Evolutionary conservation across 2,888 invertebrate genomes (phyloP).

Genomic region (Drosophila nr. fundita): DNA sequence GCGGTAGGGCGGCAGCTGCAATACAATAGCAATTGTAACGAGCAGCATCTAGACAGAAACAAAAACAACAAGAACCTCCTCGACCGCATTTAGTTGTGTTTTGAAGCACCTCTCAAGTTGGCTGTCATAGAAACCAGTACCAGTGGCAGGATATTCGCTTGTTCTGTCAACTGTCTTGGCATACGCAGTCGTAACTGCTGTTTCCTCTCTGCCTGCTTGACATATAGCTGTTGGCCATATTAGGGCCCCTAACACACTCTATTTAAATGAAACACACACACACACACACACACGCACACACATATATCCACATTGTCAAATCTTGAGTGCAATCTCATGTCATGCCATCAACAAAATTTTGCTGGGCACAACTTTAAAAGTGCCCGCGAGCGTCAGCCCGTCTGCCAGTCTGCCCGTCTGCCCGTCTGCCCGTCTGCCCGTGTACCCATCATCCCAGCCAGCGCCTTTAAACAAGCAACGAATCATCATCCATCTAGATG

Average conservation of each 20-base stretch:
- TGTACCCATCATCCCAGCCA: not conserved
- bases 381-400: constrained; percentile 30
- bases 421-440: not conserved
- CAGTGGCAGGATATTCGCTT: not conserved
- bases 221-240: constrained; percentile 64
- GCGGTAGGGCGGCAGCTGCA: too few species aligned
- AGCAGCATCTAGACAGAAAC: not conserved
- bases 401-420: not conserved
- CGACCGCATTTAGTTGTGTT: constrained; percentile 41
- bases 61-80: constrained; percentile 13
- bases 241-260: constrained; percentile 2
- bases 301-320: constrained; percentile 33
- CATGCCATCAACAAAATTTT: constrained; percentile 45
- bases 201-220: constrained; percentile 42
- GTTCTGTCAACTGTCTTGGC: constrained; percentile 19
- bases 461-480: not conserved
- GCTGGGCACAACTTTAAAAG: constrained; percentile 52
- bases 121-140: constrained; percentile 2
- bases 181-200: not conserved
- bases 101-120: constrained; percentile 22
- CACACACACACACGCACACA: constrained; percentile 3
- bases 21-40: too few species aligned
- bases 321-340: constrained; percentile 76
- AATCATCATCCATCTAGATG: not conserved
- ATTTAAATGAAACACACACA: not conserved